phyloP scores from a whole-genome alignment of 2,888 invertebrate species.

The Cenopis cana region DNA sequence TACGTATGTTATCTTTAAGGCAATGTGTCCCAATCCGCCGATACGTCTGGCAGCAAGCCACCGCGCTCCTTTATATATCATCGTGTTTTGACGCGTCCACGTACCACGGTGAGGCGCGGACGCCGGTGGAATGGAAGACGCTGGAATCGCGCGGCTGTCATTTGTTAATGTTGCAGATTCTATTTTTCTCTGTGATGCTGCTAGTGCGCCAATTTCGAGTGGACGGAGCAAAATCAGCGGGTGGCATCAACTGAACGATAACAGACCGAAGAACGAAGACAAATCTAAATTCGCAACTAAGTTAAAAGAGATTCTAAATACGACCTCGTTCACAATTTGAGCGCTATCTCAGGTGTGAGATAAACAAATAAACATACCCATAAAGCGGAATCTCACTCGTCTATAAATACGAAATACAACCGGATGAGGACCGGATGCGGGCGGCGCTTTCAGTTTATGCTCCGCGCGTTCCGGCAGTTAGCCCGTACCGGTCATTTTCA shows the following conservation, averaged over 20 bases:
- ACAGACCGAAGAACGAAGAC: neutral
- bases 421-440: slow-evolving; percentile 48
- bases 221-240: no score
- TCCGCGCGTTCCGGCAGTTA: slow-evolving; percentile 48
- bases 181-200: neutral
- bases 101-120: slow-evolving; percentile 48
- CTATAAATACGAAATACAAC: slow-evolving; percentile 45
- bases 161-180: slow-evolving; percentile 32
- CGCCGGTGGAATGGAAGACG: slow-evolving; percentile 26
- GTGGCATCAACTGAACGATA: no score
- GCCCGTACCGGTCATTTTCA: slow-evolving; percentile 48
- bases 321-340: neutral
- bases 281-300: neutral
- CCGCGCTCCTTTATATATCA: slow-evolving; percentile 75
- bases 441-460: slow-evolving; percentile 50
- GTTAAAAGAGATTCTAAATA: no score
- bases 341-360: slow-evolving; percentile 24
- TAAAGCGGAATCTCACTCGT: slow-evolving; percentile 39
- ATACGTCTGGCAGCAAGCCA: slow-evolving; percentile 77
- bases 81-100: slow-evolving; percentile 74
- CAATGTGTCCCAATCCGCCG: slow-evolving; percentile 59
- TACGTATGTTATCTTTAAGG: slow-evolving; percentile 29
- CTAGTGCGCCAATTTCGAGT: no score
- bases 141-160: slow-evolving; percentile 7
- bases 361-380: slow-evolving; percentile 42